Evolutionary conservation across 1,140 invertebrate genomes (phyloP).

Genomic region (Diorhabda carinulata): DNA sequence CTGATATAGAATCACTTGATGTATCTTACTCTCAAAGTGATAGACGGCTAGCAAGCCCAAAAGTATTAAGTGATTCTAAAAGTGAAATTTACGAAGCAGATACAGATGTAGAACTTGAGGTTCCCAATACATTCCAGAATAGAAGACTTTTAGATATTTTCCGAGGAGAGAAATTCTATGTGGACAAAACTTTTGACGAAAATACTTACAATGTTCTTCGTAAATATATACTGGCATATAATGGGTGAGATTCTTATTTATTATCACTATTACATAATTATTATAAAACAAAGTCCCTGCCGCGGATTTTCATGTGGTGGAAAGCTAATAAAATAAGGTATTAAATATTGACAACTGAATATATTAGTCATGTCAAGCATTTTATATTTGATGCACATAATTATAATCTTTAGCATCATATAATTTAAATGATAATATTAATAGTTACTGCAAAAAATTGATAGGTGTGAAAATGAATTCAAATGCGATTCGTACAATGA

Average conservation of each 20-base stretch:
- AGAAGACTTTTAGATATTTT: conserved; percentile 33
- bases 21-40: background rate
- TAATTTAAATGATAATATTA: no score
- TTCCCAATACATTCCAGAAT: conserved; percentile 17
- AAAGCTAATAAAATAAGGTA: conserved; percentile 3
- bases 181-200: conserved; percentile 34
- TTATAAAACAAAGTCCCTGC: no score
- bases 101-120: conserved; percentile 28
- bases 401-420: conserved; percentile 10
- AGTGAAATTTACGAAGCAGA: conserved; percentile 21
- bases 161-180: conserved; percentile 36
- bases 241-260: conserved; percentile 31
- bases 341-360: background rate
- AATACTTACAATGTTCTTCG: conserved; percentile 27
- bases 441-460: no score
- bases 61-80: background rate
- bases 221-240: conserved; percentile 40
- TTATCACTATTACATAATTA: no score
- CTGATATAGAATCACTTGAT: no score
- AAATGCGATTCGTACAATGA: no score
- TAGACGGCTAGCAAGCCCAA: background rate
- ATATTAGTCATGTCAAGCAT: background rate
- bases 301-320: no score
- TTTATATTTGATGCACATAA: conserved; percentile 11
- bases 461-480: no score